A percentile compares a stretch with the other conserved stretches of the same genome.
Conservation (phyloP, 2,797 vertebrate species). For the Brotula barbata region DNA sequence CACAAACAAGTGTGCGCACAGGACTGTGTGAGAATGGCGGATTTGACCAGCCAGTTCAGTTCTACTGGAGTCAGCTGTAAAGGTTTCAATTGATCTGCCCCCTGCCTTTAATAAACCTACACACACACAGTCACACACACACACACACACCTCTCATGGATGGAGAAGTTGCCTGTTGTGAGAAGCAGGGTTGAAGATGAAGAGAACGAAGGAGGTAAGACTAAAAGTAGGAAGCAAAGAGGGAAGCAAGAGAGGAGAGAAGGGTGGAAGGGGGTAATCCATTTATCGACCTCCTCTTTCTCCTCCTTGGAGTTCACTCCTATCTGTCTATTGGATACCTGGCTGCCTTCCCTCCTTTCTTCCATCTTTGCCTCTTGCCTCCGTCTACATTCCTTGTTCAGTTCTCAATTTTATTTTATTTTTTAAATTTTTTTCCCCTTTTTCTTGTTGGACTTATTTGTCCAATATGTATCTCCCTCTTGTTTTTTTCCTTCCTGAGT, state of each 20-base stretch:
- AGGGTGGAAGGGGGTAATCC: slow-evolving; percentile 19
- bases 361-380: neutral
- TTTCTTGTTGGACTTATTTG: too few species aligned
- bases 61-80: slow-evolving; percentile 76
- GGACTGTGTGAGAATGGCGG: slow-evolving; percentile 56
- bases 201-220: slow-evolving; percentile 10
- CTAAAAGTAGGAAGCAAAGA: slow-evolving; percentile 1
- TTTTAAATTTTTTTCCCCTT: too few species aligned
- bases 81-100: slow-evolving; percentile 72
- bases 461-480: neutral
- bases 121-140: slow-evolving; percentile 23
- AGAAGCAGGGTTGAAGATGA: slow-evolving; percentile 39
- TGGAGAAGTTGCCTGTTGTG: slow-evolving; percentile 49
- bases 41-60: slow-evolving; percentile 65
- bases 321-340: slow-evolving; percentile 12
- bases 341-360: neutral
- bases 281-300: slow-evolving; percentile 36
- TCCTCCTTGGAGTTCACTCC: slow-evolving; percentile 35
- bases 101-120: slow-evolving; percentile 68
- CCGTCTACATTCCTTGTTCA: neutral
- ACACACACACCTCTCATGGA: slow-evolving; percentile 30
- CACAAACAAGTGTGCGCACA: slow-evolving; percentile 18
- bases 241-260: neutral
- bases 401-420: neutral
- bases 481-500: neutral